Evolutionary conservation across 2,797 vertebrate species (phyloP).

Genomic region (Sebastes nivosus): DNA sequence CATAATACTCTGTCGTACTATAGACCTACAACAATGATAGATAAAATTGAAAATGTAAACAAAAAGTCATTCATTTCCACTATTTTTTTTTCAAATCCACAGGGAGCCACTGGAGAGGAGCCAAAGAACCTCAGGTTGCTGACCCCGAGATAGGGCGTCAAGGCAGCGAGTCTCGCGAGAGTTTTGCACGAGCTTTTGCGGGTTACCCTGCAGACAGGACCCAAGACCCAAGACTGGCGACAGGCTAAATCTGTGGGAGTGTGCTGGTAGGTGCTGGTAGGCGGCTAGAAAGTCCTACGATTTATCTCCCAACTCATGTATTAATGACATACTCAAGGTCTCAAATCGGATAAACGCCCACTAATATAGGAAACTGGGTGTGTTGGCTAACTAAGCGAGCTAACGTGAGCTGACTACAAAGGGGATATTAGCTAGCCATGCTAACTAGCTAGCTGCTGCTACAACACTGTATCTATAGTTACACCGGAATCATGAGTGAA

Average conservation of each 20-base stretch:
- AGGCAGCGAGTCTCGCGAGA: neutral
- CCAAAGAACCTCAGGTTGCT: too few relatives aligned
- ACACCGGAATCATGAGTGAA: conserved; percentile 70
- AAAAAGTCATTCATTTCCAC: too few relatives aligned
- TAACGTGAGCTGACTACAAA: neutral
- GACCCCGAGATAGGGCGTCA: neutral
- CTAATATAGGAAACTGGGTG: fast-evolving
- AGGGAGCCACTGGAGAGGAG: too few relatives aligned
- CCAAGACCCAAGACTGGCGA: fast-evolving
- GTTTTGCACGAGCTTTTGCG: neutral
- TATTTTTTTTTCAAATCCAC: too few relatives aligned
- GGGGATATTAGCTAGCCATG: neutral
- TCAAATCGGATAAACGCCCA: neutral
- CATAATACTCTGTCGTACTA: too few relatives aligned
- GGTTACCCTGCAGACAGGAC: neutral
- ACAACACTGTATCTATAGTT: neutral
- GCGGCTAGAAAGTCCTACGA: neutral
- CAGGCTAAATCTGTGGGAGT: neutral
- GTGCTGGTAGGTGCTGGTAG: neutral
- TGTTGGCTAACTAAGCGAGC: neutral
- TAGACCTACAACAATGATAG: too few relatives aligned
- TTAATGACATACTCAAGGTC: neutral
- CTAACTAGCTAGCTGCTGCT: conserved; percentile 11
- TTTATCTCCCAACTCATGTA: neutral
- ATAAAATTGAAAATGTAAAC: too few relatives aligned